These are phyloP conservation scores for Melieria crassipennis DNA, from an alignment of 2,888 invertebrate genomes.

Conservation along the genomic window DNA sequence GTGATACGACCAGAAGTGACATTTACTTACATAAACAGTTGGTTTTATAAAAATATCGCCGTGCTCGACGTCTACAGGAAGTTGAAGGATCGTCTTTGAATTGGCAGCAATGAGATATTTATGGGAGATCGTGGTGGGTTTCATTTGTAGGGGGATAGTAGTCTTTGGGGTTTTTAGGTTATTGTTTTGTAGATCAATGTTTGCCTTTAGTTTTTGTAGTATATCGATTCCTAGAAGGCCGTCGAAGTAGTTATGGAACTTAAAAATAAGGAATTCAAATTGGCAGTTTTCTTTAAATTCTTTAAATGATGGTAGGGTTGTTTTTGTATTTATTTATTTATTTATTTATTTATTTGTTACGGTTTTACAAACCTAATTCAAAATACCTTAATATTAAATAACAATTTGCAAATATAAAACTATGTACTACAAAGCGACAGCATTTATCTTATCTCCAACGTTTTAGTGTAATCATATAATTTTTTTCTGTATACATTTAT, in stretches of 20 bases:
- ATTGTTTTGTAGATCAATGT: conserved; percentile 35
- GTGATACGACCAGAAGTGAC: no score
- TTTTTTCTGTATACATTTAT: no score
- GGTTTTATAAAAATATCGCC: conserved; percentile 26
- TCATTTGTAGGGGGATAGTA: conserved; percentile 29
- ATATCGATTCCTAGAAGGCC: conserved; percentile 40
- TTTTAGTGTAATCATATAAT: no score
- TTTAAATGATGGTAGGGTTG: conserved; percentile 23
- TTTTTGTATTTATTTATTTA: no score
- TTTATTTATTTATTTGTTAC: no score
- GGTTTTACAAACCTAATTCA: no score
- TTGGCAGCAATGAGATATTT: conserved; percentile 23
- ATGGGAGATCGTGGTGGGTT: conserved; percentile 35
- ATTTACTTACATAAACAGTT: no score
- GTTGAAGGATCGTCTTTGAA: conserved; percentile 33
- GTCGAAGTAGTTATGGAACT: conserved; percentile 44
- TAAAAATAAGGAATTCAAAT: conserved; percentile 35
- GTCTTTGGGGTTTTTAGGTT: conserved; percentile 35
- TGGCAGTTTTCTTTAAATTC: conserved; percentile 26
- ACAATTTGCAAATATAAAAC: no score
- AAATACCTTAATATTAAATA: no score
- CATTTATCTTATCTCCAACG: no score
- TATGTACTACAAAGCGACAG: no score
- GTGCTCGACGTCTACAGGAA: conserved; percentile 30
- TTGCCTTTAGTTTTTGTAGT: conserved; percentile 34